Percentiles rank a stretch among this genome's conserved stretches.
phyloP scores from a whole-genome alignment of 2,113 vertebrate species.

The Furnarius figulus region DNA sequence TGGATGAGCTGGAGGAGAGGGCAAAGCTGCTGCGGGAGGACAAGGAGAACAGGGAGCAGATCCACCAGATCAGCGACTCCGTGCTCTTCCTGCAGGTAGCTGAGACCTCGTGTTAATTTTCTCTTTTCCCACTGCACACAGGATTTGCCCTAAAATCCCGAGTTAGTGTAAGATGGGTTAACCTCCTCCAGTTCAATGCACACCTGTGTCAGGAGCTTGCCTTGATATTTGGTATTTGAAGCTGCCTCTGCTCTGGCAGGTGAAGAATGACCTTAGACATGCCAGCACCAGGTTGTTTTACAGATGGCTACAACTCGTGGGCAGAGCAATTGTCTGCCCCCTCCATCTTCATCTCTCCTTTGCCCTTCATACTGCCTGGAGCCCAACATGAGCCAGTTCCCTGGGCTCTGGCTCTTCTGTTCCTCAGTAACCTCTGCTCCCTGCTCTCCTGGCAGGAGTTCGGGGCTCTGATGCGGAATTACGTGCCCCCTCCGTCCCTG shows the following conservation, averaged over 20 bases:
- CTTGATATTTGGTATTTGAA: neutral
- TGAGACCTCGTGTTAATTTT: neutral
- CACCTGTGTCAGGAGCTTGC: neutral
- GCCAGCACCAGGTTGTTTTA: neutral
- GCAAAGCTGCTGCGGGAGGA: slow-evolving; percentile 77
- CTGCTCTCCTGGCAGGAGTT: slow-evolving; percentile 70
- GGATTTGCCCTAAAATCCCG: neutral
- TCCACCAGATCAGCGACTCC: slow-evolving; percentile 79
- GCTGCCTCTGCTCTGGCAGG: neutral
- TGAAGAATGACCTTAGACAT: neutral
- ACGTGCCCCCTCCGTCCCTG: slow-evolving; percentile 75
- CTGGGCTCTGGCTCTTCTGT: neutral
- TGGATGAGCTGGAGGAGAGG: slow-evolving; percentile 79
- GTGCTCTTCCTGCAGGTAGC: slow-evolving; percentile 82
- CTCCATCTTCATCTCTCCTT: neutral
- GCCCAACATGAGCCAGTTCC: neutral
- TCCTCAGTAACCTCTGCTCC: neutral
- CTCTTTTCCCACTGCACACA: neutral
- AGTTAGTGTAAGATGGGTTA: fast-evolving
- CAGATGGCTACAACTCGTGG: neutral
- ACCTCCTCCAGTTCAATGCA: neutral
- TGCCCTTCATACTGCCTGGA: neutral
- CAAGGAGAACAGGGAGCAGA: slow-evolving; percentile 80
- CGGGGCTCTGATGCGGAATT: slow-evolving; percentile 78
- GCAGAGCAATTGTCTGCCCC: neutral